Percentiles rank a stretch among this genome's conserved stretches.
Evolutionary conservation across 2,888 invertebrate genomes (phyloP).

Genomic region (Creontiades dilutus): DNA sequence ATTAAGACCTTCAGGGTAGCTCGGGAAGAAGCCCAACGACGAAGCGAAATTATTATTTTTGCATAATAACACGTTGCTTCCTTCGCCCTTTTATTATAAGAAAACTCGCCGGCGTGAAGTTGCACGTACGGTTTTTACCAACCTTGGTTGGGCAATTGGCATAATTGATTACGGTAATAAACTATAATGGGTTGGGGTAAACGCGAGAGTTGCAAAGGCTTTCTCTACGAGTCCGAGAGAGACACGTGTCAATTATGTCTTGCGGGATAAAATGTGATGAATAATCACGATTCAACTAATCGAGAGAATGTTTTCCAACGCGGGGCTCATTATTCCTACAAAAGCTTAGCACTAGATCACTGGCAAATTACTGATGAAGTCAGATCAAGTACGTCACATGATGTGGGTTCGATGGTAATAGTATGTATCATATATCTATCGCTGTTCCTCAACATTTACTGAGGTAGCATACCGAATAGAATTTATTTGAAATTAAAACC

Average conservation of each 20-base stretch:
- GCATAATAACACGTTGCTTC: constrained; percentile 38
- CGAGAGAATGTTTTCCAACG: too few relatives aligned
- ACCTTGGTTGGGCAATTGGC: constrained; percentile 9
- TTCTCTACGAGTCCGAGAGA: neutral
- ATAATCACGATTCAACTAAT: neutral
- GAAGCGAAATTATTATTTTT: neutral
- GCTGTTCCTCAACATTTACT: too few relatives aligned
- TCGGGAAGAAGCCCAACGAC: neutral
- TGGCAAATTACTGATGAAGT: too few relatives aligned
- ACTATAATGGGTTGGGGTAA: neutral
- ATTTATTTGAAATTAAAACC: too few relatives aligned
- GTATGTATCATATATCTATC: too few relatives aligned
- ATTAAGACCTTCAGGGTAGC: constrained; percentile 13
- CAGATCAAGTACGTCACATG: too few relatives aligned
- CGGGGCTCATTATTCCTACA: too few relatives aligned
- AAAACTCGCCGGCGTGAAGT: constrained; percentile 9
- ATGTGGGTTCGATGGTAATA: too few relatives aligned
- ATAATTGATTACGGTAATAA: constrained; percentile 13
- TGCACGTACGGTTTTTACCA: constrained; percentile 13
- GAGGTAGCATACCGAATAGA: too few relatives aligned
- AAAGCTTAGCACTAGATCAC: too few relatives aligned
- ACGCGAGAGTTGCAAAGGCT: neutral
- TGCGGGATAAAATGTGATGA: constrained; percentile 22
- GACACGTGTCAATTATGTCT: neutral
- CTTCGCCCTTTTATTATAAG: constrained; percentile 13